Evolutionary conservation across 2,113 vertebrate genomes (phyloP).

Genomic region (Rhea pennata): DNA sequence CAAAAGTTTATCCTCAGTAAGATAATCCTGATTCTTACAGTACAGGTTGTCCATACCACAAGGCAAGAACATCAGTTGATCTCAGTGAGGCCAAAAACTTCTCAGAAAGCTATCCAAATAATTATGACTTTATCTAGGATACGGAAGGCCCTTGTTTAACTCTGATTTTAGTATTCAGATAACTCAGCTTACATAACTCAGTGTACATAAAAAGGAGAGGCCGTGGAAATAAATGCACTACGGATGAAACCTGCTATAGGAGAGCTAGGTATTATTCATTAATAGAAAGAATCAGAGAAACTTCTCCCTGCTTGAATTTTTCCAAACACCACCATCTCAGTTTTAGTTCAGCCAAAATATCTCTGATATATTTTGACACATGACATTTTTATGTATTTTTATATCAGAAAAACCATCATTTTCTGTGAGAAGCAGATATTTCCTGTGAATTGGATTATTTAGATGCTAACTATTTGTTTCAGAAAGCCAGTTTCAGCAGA

Average conservation of each 20-base stretch:
- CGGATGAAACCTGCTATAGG: not conserved
- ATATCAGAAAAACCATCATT: conserved; percentile 13
- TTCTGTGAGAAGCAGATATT: not conserved
- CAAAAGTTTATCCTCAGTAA: not conserved
- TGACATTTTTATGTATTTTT: conserved; percentile 21
- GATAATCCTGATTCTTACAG: not conserved
- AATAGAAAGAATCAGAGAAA: not conserved
- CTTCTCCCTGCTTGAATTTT: conserved; percentile 15
- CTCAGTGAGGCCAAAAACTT: not conserved
- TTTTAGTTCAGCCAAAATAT: conserved; percentile 46
- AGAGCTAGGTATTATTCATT: not conserved
- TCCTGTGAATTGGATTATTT: conserved; percentile 31
- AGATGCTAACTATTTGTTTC: conserved; percentile 31
- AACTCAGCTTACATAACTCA: not conserved
- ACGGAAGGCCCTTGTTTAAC: not conserved
- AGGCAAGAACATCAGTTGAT: not conserved
- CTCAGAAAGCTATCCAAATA: not conserved
- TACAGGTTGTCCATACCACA: not conserved
- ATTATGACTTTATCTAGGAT: not conserved
- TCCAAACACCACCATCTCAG: conserved; percentile 26
- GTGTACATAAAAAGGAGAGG: not conserved
- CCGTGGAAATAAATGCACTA: fast-evolving
- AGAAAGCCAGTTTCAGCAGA: not conserved
- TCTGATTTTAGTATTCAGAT: not conserved
- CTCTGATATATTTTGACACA: conserved; percentile 59